phyloP scores from a whole-genome alignment of 2,113 vertebrate genomes.

The Pelusios castaneus region DNA sequence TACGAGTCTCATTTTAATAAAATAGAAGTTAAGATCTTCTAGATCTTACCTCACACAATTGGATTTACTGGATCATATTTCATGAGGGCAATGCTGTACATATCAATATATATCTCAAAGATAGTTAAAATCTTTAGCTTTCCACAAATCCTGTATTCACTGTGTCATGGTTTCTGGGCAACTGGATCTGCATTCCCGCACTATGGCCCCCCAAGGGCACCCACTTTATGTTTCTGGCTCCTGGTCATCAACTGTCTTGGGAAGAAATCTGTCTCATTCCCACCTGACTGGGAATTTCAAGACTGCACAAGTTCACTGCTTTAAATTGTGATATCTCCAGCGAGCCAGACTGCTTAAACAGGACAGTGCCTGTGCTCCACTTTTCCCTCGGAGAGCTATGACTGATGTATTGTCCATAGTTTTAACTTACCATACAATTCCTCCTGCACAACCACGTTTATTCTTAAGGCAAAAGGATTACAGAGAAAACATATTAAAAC shows the following conservation, averaged over 20 bases:
- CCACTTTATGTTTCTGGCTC: background rate
- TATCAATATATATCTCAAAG: background rate
- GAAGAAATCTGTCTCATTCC: background rate
- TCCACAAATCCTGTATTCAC: background rate
- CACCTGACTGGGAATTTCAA: background rate
- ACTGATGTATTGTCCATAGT: background rate
- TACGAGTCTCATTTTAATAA: background rate
- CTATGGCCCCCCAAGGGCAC: background rate
- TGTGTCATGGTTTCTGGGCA: background rate
- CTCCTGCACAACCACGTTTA: background rate
- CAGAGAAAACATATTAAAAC: background rate
- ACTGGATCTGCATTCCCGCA: background rate
- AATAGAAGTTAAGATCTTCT: background rate
- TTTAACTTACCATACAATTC: background rate
- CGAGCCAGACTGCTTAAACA: background rate
- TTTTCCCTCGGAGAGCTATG: background rate
- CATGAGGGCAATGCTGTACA: background rate
- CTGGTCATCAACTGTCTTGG: background rate
- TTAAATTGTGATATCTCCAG: background rate
- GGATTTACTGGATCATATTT: background rate
- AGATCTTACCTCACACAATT: background rate
- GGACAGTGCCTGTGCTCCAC: background rate
- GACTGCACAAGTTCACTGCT: background rate
- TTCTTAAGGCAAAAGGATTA: background rate
- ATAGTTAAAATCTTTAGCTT: background rate